These are phyloP conservation scores for Drosophila demipolita DNA, from an alignment of 2,888 invertebrate species.

Conservation along the genomic window DNA sequence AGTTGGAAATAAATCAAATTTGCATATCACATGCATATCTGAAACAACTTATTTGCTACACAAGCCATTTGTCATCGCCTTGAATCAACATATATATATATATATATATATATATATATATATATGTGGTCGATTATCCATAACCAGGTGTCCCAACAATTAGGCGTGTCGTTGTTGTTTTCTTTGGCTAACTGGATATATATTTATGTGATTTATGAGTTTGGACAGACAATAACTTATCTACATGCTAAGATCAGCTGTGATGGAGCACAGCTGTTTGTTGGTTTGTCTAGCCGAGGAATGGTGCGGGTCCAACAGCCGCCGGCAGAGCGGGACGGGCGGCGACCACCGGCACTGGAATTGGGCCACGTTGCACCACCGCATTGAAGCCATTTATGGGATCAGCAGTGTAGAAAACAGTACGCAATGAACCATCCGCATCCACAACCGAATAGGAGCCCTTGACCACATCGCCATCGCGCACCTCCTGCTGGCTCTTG, in stretches of 20 bases:
- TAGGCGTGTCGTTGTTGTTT: constrained; percentile 33
- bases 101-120: neutral
- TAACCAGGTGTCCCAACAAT: constrained; percentile 50
- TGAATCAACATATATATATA: neutral
- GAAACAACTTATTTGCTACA: constrained; percentile 13
- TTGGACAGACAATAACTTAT: constrained; percentile 70
- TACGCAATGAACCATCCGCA: constrained; percentile 83
- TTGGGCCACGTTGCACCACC: constrained; percentile 87
- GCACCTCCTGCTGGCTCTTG: constrained; percentile 84
- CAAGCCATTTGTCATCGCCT: constrained; percentile 31
- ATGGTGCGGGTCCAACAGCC: constrained; percentile 42
- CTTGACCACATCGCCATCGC: constrained; percentile 84
- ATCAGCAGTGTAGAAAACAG: constrained; percentile 84
- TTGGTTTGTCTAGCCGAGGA: constrained; percentile 51
- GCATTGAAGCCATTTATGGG: constrained; percentile 84
- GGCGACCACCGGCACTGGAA: constrained; percentile 58
- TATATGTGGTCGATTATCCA: constrained; percentile 17
- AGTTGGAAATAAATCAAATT: neutral
- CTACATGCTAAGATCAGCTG: constrained; percentile 60
- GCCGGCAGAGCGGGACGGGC: constrained; percentile 36
- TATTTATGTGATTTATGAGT: constrained; percentile 55
- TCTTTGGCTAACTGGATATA: constrained; percentile 66
- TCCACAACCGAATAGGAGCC: constrained; percentile 85
- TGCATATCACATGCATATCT: constrained; percentile 16
- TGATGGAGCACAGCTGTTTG: constrained; percentile 15